Conservation (phyloP, 2,888 invertebrate genomes). For the Luperina nickerlii region DNA sequence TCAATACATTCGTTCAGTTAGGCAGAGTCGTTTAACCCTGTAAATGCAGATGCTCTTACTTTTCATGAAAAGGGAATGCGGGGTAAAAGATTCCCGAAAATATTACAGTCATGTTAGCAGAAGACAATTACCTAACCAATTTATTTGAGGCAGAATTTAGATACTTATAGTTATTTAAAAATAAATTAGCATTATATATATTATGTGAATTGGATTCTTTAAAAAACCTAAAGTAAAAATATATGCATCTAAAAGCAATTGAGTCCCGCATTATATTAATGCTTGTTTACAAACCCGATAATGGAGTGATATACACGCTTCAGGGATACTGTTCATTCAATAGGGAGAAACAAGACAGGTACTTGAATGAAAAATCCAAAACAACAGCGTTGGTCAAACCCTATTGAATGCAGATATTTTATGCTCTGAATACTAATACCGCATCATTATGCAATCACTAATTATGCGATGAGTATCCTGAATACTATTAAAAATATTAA, state of each 20-base stretch:
- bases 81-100: constrained; percentile 39
- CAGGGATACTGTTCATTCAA: constrained; percentile 6
- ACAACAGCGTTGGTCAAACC: constrained; percentile 54
- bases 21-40: constrained; percentile 71
- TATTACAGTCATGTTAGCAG: not conserved
- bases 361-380: constrained; percentile 42
- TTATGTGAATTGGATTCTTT: constrained; percentile 14
- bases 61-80: not conserved
- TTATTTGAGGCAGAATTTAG: not conserved
- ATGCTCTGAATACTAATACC: constrained; percentile 59
- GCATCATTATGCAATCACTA: constrained; percentile 48
- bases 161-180: constrained; percentile 2
- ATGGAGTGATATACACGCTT: constrained; percentile 39
- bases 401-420: constrained; percentile 50
- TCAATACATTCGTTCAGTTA: constrained; percentile 70
- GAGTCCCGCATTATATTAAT: constrained; percentile 27
- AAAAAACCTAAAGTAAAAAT: not conserved
- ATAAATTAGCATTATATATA: constrained; percentile 31
- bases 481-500: constrained; percentile 56
- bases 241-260: constrained; percentile 7
- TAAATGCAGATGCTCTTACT: constrained; percentile 40
- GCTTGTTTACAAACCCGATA: constrained; percentile 39
- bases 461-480: constrained; percentile 31
- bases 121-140: not conserved
- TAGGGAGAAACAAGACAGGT: constrained; percentile 27